phyloP scores from a whole-genome alignment of 2,113 vertebrate genomes.

The Brachypteracias leptosomus region DNA sequence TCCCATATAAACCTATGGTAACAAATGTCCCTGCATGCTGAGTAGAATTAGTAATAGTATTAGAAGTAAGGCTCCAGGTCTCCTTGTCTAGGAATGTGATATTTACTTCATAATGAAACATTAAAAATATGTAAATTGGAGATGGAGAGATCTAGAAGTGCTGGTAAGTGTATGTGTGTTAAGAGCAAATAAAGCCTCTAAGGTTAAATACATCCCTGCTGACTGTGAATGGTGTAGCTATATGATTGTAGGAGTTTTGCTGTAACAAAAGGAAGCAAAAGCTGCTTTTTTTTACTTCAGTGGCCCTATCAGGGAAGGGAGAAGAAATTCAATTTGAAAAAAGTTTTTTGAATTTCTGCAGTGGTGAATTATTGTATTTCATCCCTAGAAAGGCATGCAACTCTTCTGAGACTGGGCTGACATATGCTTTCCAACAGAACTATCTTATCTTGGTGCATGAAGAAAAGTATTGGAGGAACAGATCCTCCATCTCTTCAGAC shows the following conservation, averaged over 20 bases:
- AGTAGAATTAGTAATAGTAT: not conserved
- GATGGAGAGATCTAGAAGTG: not conserved
- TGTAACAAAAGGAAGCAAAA: not conserved
- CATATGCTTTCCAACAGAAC: not conserved
- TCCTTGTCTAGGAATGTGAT: not conserved
- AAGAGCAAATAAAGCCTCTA: not conserved
- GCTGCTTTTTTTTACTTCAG: not conserved
- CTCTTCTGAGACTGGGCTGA: not conserved
- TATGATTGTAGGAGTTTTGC: not conserved
- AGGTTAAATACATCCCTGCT: not conserved
- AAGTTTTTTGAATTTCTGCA: not conserved
- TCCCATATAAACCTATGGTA: not conserved
- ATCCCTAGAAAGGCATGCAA: not conserved
- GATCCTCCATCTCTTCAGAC: slow-evolving; percentile 29
- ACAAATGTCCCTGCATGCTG: not conserved
- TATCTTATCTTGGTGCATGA: not conserved
- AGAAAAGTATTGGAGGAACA: not conserved
- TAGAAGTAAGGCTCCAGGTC: not conserved
- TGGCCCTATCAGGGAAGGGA: not conserved
- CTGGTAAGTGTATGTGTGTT: not conserved
- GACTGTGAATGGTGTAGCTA: not conserved
- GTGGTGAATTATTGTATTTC: not conserved
- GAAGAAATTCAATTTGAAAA: not conserved
- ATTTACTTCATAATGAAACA: not conserved
- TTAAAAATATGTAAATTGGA: not conserved